Evolutionary conservation across 1,140 invertebrate species (phyloP).

Genomic region (Cotesia typhae): DNA sequence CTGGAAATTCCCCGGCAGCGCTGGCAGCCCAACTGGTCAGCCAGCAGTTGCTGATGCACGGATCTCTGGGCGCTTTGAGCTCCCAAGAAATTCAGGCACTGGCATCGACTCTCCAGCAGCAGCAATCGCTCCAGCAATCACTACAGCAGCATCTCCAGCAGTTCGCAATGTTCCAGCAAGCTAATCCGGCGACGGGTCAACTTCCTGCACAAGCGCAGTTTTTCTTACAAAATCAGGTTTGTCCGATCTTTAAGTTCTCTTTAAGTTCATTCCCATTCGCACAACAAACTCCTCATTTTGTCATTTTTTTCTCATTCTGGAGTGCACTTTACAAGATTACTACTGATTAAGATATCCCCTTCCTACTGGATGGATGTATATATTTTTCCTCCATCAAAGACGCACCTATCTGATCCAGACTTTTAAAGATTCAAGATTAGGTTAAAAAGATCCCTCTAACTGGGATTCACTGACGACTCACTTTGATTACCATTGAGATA

Average conservation of each 20-base stretch:
- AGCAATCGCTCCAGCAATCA: constrained; percentile 63
- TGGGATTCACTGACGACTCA: constrained; percentile 22
- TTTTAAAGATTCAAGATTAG: constrained; percentile 28
- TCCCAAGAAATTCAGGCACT: constrained; percentile 73
- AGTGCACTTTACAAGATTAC: constrained; percentile 28
- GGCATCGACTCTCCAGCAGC: constrained; percentile 73
- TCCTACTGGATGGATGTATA: constrained; percentile 1
- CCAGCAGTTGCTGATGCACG: constrained; percentile 70
- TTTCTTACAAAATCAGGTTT: constrained; percentile 83
- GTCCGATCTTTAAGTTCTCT: constrained; percentile 33
- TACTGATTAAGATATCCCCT: not conserved
- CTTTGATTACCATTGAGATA: constrained; percentile 33
- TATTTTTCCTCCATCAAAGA: constrained; percentile 21
- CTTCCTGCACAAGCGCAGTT: constrained; percentile 75
- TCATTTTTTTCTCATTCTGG: not conserved
- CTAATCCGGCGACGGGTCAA: constrained; percentile 65
- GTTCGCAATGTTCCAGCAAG: constrained; percentile 75
- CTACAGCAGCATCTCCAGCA: constrained; percentile 76
- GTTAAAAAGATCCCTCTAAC: constrained; percentile 14
- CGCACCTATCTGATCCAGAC: constrained; percentile 16
- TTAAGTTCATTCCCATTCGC: too few species aligned
- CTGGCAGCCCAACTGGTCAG: constrained; percentile 74
- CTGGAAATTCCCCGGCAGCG: constrained; percentile 68
- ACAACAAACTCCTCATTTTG: not conserved
- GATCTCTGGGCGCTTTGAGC: constrained; percentile 64